Evolutionary conservation across 2,888 invertebrate species (phyloP), one percentile per base, ranked within the genome.

Genomic region (Siphonodentalium dalli): DNA sequence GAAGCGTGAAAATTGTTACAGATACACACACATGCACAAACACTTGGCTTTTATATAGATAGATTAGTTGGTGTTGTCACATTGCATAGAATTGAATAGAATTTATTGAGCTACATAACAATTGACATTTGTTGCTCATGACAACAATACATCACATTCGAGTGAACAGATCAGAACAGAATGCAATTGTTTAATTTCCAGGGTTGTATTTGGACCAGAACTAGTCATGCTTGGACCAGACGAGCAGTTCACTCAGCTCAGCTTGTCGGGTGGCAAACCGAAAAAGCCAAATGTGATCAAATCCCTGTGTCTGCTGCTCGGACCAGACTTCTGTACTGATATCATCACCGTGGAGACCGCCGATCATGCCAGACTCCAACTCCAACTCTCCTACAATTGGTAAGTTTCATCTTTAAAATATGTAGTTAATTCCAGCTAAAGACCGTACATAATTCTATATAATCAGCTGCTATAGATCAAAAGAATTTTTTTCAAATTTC

Each of bases 331-430:
- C 70, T 83, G 82, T 61, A 84, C 84, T 3, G 84, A 84, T 65
- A 80, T 84, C 51, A 78, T 84, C 53, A 75, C 75, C n/a, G 84
- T 84, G 39, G 84, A 85, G 63, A 84, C 84, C 2, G 78, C 84
- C 18, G 84, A 85, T 63, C 84, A 84, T 63, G 84, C 84, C 26
- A 63, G 84, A 23, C 79, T 85, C n/a, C 77, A 78, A 8, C 72
- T 84, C 6, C 83, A 84, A 65, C 72, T 85, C n/a, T 79, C 84
- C 6, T 85, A 85, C 63, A 85, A 84, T 68, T 84, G 84, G 84
- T 81, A 41, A 50, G 69, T 65, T 28, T 37, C 8, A 9, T 20
- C 13, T 3, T 13, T 11, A 11, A 5, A n/a, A n/a, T n/a, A n/a
- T n/a, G n/a, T n/a, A n/a, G n/a, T n/a, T n/a, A n/a, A 38, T 5